phyloP scores from a whole-genome alignment of 2,113 vertebrate species.

The Corythaeola cristata region DNA sequence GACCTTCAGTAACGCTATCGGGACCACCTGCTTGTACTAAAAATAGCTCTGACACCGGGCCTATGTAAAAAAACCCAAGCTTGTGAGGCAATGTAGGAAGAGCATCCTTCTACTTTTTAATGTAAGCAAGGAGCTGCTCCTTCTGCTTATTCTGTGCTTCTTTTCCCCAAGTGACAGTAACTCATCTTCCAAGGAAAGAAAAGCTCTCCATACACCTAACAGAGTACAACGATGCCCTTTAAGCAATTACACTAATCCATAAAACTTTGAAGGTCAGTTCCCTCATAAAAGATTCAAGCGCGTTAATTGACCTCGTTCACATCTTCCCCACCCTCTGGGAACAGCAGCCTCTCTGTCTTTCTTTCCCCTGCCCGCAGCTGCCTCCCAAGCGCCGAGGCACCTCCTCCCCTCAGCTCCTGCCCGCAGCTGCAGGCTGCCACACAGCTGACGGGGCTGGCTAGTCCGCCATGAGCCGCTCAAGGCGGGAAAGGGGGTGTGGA shows the following conservation, averaged over 20 bases:
- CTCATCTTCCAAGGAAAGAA: neutral
- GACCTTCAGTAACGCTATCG: neutral
- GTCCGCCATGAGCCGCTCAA: neutral
- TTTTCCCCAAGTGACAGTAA: neutral
- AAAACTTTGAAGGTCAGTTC: neutral
- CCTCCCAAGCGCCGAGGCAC: neutral
- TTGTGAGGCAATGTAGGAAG: accelerated
- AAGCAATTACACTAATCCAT: neutral
- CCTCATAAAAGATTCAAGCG: conserved; percentile 6
- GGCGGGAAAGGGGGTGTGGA: accelerated
- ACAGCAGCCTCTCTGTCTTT: neutral
- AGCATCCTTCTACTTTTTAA: neutral
- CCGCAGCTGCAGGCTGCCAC: neutral
- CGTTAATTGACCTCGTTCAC: neutral
- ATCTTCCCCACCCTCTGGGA: neutral
- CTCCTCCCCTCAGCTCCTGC: neutral
- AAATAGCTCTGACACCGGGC: neutral
- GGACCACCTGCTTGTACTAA: neutral
- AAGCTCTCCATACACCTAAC: neutral
- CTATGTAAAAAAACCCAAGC: neutral
- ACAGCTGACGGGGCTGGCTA: neutral
- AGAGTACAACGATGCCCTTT: neutral
- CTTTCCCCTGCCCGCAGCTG: neutral
- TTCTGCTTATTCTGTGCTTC: accelerated
- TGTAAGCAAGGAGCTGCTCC: neutral